Evolutionary conservation across 2,888 invertebrate genomes (phyloP).

Genomic region (Ochropleura plecta): DNA sequence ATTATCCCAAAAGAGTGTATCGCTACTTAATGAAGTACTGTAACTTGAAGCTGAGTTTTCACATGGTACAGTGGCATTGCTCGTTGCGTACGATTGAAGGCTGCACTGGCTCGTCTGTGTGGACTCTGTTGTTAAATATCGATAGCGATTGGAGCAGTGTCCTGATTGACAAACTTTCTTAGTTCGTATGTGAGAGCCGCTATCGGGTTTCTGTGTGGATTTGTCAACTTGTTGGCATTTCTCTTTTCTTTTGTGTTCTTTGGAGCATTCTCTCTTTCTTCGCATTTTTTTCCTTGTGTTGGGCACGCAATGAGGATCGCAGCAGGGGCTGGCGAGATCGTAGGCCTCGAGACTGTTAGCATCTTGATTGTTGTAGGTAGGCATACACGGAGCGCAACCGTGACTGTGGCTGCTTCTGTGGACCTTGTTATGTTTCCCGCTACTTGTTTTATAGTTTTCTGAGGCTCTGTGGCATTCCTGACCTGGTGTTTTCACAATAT

Average conservation of each 20-base stretch:
- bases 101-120: slow-evolving; percentile 95
- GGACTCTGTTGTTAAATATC: slow-evolving; percentile 92
- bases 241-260: slow-evolving; percentile 92
- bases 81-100: slow-evolving; percentile 95
- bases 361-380: slow-evolving; percentile 92
- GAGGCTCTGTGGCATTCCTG: slow-evolving; percentile 81
- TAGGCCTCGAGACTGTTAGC: slow-evolving; percentile 96
- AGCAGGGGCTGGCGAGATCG: slow-evolving; percentile 96
- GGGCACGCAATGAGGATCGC: slow-evolving; percentile 96
- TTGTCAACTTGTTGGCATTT: slow-evolving; percentile 90
- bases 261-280: slow-evolving; percentile 91
- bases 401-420: slow-evolving; percentile 88
- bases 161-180: slow-evolving; percentile 85
- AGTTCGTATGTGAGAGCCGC: slow-evolving; percentile 85
- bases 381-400: slow-evolving; percentile 93
- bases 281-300: slow-evolving; percentile 88
- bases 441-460: slow-evolving; percentile 78
- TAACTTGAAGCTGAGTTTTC: slow-evolving; percentile 95
- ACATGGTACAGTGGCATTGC: slow-evolving; percentile 92
- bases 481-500: slow-evolving; percentile 90
- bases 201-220: slow-evolving; percentile 86
- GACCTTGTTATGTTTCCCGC: slow-evolving; percentile 80
- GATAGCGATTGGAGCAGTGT: slow-evolving; percentile 86
- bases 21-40: slow-evolving; percentile 96
- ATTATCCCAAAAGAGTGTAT: slow-evolving; percentile 96